A percentile compares a stretch with the other conserved stretches of the same genome.
Evolutionary conservation across 2,888 invertebrate species (phyloP).

Genomic region (Calliopum simillimum): DNA sequence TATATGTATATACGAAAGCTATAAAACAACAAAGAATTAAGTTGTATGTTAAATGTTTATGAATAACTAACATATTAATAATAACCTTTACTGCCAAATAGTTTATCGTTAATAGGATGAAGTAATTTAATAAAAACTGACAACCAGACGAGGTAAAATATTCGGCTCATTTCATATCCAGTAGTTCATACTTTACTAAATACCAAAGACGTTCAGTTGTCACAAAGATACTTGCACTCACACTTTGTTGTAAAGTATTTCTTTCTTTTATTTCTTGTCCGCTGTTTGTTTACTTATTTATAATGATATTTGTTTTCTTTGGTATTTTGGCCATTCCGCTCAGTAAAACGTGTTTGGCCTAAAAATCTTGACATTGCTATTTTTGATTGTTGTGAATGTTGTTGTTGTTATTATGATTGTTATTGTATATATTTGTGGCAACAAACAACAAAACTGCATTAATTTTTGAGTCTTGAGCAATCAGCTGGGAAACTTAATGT

Average conservation of each 20-base stretch:
- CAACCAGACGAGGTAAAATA: background rate
- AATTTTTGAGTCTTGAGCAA: conserved; percentile 26
- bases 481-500: no score
- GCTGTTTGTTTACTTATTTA: conserved; percentile 42
- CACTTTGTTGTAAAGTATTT: background rate
- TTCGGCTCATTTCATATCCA: no score
- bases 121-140: background rate
- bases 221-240: no score
- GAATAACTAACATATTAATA: no score
- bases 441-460: background rate
- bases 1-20: no score
- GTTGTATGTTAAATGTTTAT: no score
- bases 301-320: conserved; percentile 27
- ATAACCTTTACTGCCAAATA: conserved; percentile 2
- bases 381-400: background rate
- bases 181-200: no score
- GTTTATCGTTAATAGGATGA: background rate
- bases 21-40: no score
- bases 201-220: no score
- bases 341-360: conserved; percentile 38
- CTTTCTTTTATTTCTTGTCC: background rate
- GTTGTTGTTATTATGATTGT: conserved; percentile 5
- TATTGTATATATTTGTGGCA: background rate
- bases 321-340: background rate
- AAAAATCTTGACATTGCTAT: conserved; percentile 42